phyloP scores from a whole-genome alignment of 1,140 invertebrate genomes.

The Pinna nobilis region DNA sequence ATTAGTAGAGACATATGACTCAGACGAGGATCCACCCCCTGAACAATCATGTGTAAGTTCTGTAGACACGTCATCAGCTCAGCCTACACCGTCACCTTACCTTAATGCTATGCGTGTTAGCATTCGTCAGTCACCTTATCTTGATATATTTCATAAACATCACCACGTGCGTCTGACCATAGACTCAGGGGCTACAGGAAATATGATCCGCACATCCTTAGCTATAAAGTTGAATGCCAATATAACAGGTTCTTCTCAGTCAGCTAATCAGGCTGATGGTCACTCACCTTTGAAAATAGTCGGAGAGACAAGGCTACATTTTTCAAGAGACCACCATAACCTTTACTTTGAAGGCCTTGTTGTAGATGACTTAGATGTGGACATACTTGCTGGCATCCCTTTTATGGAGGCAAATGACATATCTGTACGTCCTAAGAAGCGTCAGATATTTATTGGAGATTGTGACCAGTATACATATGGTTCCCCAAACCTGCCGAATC shows the following conservation, averaged over 20 bases:
- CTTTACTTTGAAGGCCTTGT: conserved; percentile 34
- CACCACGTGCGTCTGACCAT: conserved; percentile 4
- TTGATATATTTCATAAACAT: conserved; percentile 6
- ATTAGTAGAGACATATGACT: neutral
- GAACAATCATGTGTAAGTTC: no score
- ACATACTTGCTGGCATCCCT: conserved; percentile 35
- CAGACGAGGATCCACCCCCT: neutral
- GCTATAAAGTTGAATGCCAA: neutral
- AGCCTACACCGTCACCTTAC: neutral
- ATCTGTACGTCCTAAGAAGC: neutral
- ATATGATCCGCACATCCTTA: conserved; percentile 9
- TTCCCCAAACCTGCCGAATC: neutral
- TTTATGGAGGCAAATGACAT: conserved; percentile 39
- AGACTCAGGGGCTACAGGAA: conserved; percentile 17
- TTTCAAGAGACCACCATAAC: neutral
- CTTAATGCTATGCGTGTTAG: neutral
- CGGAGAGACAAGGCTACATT: conserved; percentile 31
- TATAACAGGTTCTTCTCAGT: conserved; percentile 18
- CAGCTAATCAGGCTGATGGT: conserved; percentile 39
- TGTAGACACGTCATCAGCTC: neutral
- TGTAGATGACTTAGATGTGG: conserved; percentile 37
- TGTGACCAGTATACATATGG: neutral
- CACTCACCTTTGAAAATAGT: conserved; percentile 19
- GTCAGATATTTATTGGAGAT: conserved; percentile 17
- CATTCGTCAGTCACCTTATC: conserved; percentile 16